Base-by-base conservation (phyloP, 1,140 invertebrate species). In the Ceratosolen solmsi region DNA sequence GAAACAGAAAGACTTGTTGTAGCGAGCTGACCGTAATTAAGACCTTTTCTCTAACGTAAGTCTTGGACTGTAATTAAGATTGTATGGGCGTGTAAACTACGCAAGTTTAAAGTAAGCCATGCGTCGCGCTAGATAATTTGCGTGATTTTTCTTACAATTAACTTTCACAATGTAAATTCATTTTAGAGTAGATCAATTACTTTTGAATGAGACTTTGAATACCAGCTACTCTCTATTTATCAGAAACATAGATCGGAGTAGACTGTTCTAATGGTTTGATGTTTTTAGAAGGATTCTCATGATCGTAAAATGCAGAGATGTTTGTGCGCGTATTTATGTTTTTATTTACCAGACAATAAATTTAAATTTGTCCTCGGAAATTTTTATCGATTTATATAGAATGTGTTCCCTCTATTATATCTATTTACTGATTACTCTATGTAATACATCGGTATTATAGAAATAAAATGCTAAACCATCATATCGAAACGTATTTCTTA, bases 21-120 rank as follows among this genome's bases (percentile, higher is more conserved):
- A 73, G 68, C n/a, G 4, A 11, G 7, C 33, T 60, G 41, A 33
- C 63, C 80, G 81, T 87, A 87, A 87, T 88, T 87, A 87, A 87
- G 84, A 87, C 65, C 82, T 86, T 85, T 77, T 71, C 85, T 83
- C 60, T 54, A 82, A 60, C 82, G 41, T 72, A 51, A 79, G 80
- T 58, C n/a, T 30, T 46, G 36, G 20, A 46, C 73, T 76, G 82
- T 80, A 83, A 83, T 83, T 80, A 83, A 79, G 78, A 63, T 51
- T 68, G 51, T 72, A 49, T 17, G 46, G 82, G 70, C 63, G 27
- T 63, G 68, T 58, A 54, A 25, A 36, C 0, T 36, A 22, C 58
- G 51, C 25, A 49, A n/a, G 36, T 56, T 36, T 30, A 60, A 78
- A 78, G 70, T 73, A 79, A 82, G 75, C 75, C 70, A 65, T 70